Evolutionary conservation across 2,113 vertebrate genomes (phyloP).

Genomic region (Acrocephalus kingi): DNA sequence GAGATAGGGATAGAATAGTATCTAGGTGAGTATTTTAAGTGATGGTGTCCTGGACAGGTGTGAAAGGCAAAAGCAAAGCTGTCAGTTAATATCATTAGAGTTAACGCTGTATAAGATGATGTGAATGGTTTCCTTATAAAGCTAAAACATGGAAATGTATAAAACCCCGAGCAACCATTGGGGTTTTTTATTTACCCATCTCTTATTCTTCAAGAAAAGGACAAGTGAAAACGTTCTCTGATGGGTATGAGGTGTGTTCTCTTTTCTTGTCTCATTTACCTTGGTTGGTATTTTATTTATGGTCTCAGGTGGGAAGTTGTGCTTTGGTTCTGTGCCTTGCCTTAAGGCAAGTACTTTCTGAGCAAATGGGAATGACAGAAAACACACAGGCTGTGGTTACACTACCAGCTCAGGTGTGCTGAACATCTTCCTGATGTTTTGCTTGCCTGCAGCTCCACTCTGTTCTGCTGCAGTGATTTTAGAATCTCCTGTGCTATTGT

Average conservation of each 20-base stretch:
- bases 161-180: neutral
- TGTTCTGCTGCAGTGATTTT: neutral
- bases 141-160: neutral
- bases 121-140: neutral
- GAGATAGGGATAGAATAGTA: neutral
- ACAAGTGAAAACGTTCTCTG: neutral
- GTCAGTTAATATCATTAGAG: neutral
- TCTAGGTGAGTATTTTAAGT: neutral
- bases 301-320: neutral
- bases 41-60: neutral
- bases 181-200: neutral
- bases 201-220: neutral
- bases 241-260: neutral
- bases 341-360: neutral
- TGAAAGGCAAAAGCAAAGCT: neutral
- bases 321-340: neutral
- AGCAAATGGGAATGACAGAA: neutral
- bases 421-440: neutral
- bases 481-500: accelerated
- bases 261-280: neutral
- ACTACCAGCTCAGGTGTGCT: neutral
- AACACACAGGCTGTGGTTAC: neutral
- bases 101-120: neutral
- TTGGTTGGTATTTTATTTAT: neutral
- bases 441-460: neutral